Evolutionary conservation across 1,140 invertebrate genomes (phyloP).

Genomic region (Trachelipus rathkii): DNA sequence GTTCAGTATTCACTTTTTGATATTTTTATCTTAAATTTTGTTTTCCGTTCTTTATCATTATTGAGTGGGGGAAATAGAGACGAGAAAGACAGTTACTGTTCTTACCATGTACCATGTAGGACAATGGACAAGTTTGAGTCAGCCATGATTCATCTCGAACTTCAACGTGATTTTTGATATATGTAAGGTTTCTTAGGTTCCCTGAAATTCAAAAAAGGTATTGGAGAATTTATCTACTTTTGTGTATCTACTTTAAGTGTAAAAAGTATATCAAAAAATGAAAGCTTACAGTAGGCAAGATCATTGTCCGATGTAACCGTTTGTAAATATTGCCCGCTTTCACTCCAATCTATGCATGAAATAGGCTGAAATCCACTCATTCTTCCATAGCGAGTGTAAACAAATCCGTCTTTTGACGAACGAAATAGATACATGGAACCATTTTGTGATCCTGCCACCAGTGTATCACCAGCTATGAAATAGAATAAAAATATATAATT

Average conservation of each 20-base stretch:
- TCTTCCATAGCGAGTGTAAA: conserved; percentile 81
- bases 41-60: no score
- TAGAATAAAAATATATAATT: no score
- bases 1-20: no score
- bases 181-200: conserved; percentile 75
- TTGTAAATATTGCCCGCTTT: conserved; percentile 77
- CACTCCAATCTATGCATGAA: conserved; percentile 84
- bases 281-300: conserved; percentile 73
- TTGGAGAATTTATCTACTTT: no score
- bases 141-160: conserved; percentile 88
- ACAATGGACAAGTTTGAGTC: conserved; percentile 75
- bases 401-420: conserved; percentile 77
- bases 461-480: conserved; percentile 71
- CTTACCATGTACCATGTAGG: conserved; percentile 75
- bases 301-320: conserved; percentile 90
- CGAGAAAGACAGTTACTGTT: conserved; percentile 17
- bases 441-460: conserved; percentile 87
- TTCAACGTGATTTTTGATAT: conserved; percentile 74
- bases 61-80: no score
- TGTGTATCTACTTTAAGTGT: no score
- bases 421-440: conserved; percentile 78
- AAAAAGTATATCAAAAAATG: no score
- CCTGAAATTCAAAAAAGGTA: conserved; percentile 56
- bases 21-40: no score
- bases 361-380: conserved; percentile 75